Conservation (phyloP, 1,140 invertebrate species). For the Camponotus vicinus region DNA sequence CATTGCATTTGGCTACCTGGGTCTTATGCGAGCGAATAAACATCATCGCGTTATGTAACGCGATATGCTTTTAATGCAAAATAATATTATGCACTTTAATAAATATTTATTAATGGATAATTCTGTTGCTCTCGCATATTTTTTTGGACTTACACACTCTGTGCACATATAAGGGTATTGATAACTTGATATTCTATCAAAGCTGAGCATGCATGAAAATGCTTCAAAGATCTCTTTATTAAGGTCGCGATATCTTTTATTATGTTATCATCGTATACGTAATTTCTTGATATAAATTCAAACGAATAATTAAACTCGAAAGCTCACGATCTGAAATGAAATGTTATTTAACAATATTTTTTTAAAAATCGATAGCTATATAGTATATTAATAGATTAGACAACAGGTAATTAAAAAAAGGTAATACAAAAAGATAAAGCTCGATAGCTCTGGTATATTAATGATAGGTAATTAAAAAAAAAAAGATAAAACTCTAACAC, state of each 20-base stretch:
- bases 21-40: neutral
- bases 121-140: neutral
- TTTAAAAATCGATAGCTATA: neutral
- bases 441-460: too few species aligned
- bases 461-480: neutral
- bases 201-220: neutral
- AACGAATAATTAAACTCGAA: neutral
- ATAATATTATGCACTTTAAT: neutral
- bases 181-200: constrained; percentile 22
- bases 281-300: constrained; percentile 6
- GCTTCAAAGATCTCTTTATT: neutral
- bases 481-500: neutral
- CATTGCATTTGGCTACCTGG: too few species aligned
- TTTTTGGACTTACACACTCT: neutral
- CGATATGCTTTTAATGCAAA: neutral
- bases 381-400: neutral
- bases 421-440: neutral
- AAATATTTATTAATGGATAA: constrained; percentile 39
- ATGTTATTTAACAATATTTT: neutral
- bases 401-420: neutral
- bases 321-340: neutral
- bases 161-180: neutral
- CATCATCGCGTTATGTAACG: neutral
- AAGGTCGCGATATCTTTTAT: neutral
- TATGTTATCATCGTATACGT: neutral